Conservation (phyloP, 1,140 invertebrate genomes). For the Aphelenchoides fujianensis region DNA sequence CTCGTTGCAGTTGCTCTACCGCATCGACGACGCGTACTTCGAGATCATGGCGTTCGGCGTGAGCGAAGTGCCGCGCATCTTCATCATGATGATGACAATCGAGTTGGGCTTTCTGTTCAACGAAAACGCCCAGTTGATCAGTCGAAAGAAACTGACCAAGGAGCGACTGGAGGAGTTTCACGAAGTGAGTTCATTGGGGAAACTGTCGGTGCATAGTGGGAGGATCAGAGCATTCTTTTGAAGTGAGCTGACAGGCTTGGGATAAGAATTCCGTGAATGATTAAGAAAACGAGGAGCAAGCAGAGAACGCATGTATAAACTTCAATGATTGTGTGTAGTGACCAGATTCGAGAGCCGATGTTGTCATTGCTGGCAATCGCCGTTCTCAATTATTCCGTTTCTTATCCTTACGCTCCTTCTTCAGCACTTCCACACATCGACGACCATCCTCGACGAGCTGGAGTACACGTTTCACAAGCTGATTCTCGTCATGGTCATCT, state of each 20-base stretch:
- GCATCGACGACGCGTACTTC: background rate
- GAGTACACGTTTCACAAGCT: constrained; percentile 7
- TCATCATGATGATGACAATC: constrained; percentile 15
- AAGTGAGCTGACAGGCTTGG: no score
- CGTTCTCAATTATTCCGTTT: no score
- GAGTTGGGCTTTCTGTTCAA: constrained; percentile 3
- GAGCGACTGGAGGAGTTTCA: background rate
- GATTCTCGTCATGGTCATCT: background rate
- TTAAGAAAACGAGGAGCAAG: no score
- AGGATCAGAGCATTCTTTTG: no score
- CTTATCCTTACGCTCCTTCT: background rate
- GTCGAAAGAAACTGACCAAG: background rate
- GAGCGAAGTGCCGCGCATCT: constrained; percentile 4
- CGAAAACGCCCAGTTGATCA: background rate
- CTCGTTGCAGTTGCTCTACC: background rate
- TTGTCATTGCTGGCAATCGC: no score
- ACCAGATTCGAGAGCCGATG: no score
- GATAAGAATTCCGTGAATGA: no score
- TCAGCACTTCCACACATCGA: constrained; percentile 7
- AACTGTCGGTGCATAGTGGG: no score
- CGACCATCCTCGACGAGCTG: background rate
- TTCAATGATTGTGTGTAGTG: no score
- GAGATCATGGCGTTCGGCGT: constrained; percentile 3
- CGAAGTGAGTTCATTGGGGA: constrained; percentile 7
- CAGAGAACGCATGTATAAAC: no score